These are phyloP conservation scores for Antheraea assamensis DNA, from an alignment of 2,888 invertebrate species.

Conservation along the genomic window DNA sequence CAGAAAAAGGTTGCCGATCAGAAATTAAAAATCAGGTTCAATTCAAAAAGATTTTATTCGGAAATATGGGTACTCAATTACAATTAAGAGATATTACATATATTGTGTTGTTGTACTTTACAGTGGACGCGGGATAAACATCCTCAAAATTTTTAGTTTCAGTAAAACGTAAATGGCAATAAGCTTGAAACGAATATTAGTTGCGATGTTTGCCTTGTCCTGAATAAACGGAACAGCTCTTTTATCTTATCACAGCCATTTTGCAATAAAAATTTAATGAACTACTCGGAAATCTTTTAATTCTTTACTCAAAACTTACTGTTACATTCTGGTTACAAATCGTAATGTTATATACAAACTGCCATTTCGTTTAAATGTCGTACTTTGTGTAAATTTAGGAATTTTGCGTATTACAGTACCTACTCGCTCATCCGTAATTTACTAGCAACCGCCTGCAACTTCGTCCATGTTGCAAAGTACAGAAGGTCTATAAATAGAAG, in stretches of 20 bases:
- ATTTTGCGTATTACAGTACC: not conserved
- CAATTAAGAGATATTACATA: not conserved
- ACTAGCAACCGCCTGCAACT: not conserved
- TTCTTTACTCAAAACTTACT: conserved; percentile 54
- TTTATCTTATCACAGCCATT: conserved; percentile 58
- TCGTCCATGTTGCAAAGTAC: not conserved
- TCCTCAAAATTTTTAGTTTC: not conserved
- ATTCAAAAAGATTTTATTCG: too few relatives aligned
- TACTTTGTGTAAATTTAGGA: not conserved
- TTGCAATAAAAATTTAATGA: conserved; percentile 71
- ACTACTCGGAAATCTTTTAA: conserved; percentile 34
- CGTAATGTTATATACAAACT: not conserved
- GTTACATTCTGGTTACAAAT: conserved; percentile 47
- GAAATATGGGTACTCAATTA: not conserved
- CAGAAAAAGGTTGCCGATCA: too few relatives aligned
- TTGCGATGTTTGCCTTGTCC: conserved; percentile 30
- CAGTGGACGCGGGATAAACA: not conserved
- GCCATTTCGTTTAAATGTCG: not conserved
- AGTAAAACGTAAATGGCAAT: not conserved
- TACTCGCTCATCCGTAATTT: too few relatives aligned
- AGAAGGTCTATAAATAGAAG: not conserved
- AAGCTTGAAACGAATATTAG: not conserved
- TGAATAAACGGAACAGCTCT: conserved; percentile 36
- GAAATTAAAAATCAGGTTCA: too few relatives aligned
- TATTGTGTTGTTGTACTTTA: not conserved